Conservation (phyloP, 35 echinoderm and acorn worm species). For the Apostichopus californicus region DNA sequence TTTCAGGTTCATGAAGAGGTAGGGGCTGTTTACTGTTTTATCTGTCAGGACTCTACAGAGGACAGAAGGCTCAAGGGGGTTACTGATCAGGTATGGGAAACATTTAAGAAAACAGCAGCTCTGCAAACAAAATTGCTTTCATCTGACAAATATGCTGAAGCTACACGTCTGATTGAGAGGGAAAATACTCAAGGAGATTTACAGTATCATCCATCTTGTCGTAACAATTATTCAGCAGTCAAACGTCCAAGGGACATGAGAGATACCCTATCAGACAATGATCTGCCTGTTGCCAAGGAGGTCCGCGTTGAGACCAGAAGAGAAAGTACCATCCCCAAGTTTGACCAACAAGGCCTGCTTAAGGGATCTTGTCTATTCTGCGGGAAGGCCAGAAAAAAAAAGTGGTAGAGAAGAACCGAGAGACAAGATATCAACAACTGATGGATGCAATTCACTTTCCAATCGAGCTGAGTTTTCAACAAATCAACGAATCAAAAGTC, state of each 20-base stretch:
- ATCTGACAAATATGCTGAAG: slow-evolving; percentile 73
- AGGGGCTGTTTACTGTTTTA: background rate
- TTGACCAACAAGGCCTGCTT: slow-evolving; percentile 66
- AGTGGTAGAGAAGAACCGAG: slow-evolving; percentile 65
- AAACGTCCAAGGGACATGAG: slow-evolving; percentile 52
- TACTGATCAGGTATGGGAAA: slow-evolving; percentile 58
- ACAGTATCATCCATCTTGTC: slow-evolving; percentile 63
- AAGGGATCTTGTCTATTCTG: slow-evolving; percentile 77
- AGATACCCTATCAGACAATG: background rate
- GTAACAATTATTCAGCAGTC: slow-evolving; percentile 72
- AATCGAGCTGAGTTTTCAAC: slow-evolving; percentile 18
- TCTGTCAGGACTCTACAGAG: slow-evolving; percentile 6
- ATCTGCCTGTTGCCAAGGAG: background rate
- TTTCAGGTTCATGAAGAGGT: background rate
- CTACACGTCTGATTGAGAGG: slow-evolving; percentile 57
- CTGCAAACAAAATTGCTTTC: background rate
- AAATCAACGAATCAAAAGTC: slow-evolving; percentile 59
- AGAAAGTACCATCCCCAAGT: slow-evolving; percentile 56
- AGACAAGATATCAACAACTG: slow-evolving; percentile 58
- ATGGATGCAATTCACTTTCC: slow-evolving; percentile 59
- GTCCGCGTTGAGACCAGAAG: background rate
- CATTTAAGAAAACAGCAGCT: slow-evolving; percentile 42
- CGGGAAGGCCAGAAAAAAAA: slow-evolving; percentile 52
- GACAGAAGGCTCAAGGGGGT: background rate
- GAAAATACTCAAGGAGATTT: background rate